A percentile compares a stretch with the other conserved stretches of the same genome.
Evolutionary conservation across 2,888 invertebrate genomes (phyloP).

Genomic region (Thera britannica): DNA sequence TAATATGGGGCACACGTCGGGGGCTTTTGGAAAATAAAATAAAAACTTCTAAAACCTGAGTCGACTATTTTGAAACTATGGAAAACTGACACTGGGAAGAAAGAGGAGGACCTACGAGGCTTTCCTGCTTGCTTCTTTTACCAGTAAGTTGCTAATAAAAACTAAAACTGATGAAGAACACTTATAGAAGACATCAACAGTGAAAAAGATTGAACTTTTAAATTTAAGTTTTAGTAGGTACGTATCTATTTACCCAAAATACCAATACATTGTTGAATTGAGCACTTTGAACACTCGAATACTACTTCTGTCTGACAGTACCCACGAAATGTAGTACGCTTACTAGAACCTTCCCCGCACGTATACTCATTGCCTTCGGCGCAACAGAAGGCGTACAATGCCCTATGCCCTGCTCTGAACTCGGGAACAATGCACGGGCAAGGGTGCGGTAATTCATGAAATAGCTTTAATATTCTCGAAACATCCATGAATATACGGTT

Average conservation of each 20-base stretch:
- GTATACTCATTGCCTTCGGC: background rate
- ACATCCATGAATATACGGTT: conserved; percentile 15
- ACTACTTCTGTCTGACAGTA: background rate
- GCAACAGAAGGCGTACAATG: conserved; percentile 9
- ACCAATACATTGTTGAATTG: no score
- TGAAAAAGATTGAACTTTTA: no score
- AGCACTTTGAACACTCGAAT: no score
- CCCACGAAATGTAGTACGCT: background rate
- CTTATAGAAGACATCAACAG: no score
- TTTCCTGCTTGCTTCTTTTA: no score
- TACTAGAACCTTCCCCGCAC: conserved; percentile 7
- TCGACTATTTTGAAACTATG: background rate
- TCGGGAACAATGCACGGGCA: conserved; percentile 16
- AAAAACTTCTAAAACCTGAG: background rate
- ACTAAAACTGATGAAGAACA: no score
- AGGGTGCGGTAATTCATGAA: conserved; percentile 34
- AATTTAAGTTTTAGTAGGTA: no score
- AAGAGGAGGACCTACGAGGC: no score
- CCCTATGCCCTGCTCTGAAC: conserved; percentile 22
- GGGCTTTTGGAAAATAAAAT: background rate
- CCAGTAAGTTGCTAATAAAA: no score
- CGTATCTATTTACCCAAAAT: no score
- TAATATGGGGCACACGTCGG: background rate
- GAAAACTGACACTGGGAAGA: no score
- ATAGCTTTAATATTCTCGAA: conserved; percentile 16